These are phyloP conservation scores for Schizaphis graminum DNA, from an alignment of 2,888 invertebrate genomes.

Conservation along the genomic window DNA sequence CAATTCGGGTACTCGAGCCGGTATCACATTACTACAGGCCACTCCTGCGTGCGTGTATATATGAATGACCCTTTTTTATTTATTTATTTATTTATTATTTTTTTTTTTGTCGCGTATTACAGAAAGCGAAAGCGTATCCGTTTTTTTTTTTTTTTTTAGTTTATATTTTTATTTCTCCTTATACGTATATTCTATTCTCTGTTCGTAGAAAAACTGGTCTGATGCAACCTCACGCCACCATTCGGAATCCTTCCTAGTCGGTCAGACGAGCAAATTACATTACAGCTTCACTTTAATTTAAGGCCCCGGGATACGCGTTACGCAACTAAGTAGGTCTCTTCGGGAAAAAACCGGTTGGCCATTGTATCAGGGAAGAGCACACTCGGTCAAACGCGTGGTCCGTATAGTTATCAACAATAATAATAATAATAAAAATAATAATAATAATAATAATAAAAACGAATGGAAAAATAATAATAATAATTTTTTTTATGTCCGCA, in stretches of 20 bases:
- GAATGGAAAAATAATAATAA: conserved; percentile 32
- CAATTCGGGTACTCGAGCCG: conserved; percentile 3
- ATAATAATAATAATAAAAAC: conserved; percentile 17
- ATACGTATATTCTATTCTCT: conserved; percentile 21
- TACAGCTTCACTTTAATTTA: conserved; percentile 59
- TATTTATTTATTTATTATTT: neutral
- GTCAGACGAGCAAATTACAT: conserved; percentile 53
- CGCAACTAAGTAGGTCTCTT: conserved; percentile 64
- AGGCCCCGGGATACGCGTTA: conserved; percentile 52
- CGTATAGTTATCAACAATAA: neutral
- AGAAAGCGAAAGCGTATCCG: conserved; percentile 55
- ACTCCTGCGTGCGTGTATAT: conserved; percentile 22
- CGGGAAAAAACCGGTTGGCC: conserved; percentile 45
- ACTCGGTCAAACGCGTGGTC: conserved; percentile 44
- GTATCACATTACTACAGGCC: neutral
- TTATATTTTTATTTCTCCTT: conserved; percentile 2
- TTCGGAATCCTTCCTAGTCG: conserved; percentile 65
- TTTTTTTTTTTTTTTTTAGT: conserved; percentile 29
- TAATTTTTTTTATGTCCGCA: neutral
- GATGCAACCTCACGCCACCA: conserved; percentile 57
- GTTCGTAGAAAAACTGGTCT: conserved; percentile 56
- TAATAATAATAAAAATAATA: neutral
- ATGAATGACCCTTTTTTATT: conserved; percentile 46
- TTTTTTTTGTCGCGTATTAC: neutral
- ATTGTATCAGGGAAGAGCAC: conserved; percentile 28